Percentiles rank a stretch among this genome's conserved stretches.
These are phyloP conservation scores for Struthio camelus DNA, from an alignment of 2,113 vertebrate species.

Conservation along the genomic window DNA sequence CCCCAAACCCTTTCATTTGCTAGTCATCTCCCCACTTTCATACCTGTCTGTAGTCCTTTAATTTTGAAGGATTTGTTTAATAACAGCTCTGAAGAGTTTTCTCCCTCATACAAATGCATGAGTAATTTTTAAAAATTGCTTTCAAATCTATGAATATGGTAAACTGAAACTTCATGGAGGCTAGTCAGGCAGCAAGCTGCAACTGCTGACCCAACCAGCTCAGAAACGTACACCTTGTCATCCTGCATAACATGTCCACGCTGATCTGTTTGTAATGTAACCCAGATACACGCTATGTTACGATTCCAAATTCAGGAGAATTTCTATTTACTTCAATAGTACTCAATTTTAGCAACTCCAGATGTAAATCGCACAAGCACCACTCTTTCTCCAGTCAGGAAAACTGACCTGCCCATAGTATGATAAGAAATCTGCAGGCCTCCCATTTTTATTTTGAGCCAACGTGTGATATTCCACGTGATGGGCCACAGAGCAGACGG, in stretches of 20 bases:
- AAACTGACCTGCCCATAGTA: neutral
- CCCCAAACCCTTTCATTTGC: neutral
- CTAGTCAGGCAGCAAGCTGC: neutral
- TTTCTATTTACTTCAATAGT: neutral
- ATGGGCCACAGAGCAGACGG: neutral
- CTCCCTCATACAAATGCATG: neutral
- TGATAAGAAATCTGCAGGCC: neutral
- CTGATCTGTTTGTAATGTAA: neutral
- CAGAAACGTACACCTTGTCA: neutral
- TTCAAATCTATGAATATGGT: neutral
- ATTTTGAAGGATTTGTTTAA: slow-evolving; percentile 25
- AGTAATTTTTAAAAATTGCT: slow-evolving; percentile 26
- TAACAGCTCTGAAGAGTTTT: neutral
- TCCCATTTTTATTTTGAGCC: neutral
- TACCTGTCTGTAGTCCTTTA: neutral
- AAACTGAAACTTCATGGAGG: neutral
- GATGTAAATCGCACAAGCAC: neutral
- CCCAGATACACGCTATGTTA: neutral
- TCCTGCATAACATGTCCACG: neutral
- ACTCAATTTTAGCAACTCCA: neutral
- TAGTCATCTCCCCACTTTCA: neutral
- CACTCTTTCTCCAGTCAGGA: neutral
- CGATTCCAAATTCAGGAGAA: neutral
- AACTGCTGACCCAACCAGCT: neutral
- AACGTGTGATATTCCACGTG: neutral